These are phyloP conservation scores for Rhamnusium bicolor DNA, from an alignment of 2,888 invertebrate genomes.

Conservation along the genomic window DNA sequence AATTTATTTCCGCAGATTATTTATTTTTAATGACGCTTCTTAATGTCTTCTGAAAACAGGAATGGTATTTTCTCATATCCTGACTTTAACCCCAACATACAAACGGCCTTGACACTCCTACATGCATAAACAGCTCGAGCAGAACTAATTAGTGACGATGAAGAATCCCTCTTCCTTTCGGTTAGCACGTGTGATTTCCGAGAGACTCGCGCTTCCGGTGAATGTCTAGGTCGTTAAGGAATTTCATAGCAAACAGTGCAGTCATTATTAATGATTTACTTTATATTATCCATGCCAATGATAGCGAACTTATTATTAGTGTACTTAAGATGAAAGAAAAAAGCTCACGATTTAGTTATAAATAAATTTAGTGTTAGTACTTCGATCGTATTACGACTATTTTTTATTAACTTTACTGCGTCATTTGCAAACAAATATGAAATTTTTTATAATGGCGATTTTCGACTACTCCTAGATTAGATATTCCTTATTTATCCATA, in stretches of 20 bases:
- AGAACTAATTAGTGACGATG: slow-evolving; percentile 38
- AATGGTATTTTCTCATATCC: background rate
- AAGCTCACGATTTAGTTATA: background rate
- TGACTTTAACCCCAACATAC: slow-evolving; percentile 11
- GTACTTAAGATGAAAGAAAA: background rate
- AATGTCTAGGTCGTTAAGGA: slow-evolving; percentile 48
- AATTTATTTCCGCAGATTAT: background rate
- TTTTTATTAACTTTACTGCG: background rate
- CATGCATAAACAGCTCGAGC: slow-evolving; percentile 26
- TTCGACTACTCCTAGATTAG: too few species aligned
- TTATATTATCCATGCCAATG: slow-evolving; percentile 4
- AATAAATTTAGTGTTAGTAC: background rate
- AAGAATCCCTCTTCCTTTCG: slow-evolving; percentile 38
- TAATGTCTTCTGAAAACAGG: background rate
- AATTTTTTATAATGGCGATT: too few species aligned
- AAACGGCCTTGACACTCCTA: slow-evolving; percentile 35
- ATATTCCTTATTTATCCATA: too few species aligned
- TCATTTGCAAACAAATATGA: too few species aligned
- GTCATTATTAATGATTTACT: slow-evolving; percentile 46
- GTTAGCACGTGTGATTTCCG: slow-evolving; percentile 40
- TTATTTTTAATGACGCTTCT: background rate
- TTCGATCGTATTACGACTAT: background rate
- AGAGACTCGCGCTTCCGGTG: slow-evolving; percentile 41
- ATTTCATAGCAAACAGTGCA: slow-evolving; percentile 40
- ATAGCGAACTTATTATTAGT: background rate